phyloP scores from a whole-genome alignment of 2,113 vertebrate genomes.

The Girardinichthys multiradiatus region DNA sequence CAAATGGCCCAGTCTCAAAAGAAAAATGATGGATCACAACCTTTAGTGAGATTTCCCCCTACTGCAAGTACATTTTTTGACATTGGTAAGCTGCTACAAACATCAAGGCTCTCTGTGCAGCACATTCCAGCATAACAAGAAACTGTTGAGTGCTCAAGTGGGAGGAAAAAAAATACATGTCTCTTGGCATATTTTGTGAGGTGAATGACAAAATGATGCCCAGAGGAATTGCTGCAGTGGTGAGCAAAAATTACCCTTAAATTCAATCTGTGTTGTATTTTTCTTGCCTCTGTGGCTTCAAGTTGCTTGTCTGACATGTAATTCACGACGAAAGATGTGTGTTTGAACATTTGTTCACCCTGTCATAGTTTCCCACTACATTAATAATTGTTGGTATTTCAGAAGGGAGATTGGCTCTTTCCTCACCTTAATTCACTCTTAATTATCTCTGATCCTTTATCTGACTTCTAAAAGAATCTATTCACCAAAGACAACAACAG shows the following conservation, averaged over 20 bases:
- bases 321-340: slow-evolving; percentile 30
- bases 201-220: slow-evolving; percentile 62
- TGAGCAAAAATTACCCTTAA: slow-evolving; percentile 39
- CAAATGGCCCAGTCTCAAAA: slow-evolving; percentile 27
- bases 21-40: slow-evolving; percentile 35
- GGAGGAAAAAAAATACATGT: slow-evolving; percentile 38
- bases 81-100: slow-evolving; percentile 39
- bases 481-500: slow-evolving; percentile 52
- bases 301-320: slow-evolving; percentile 22
- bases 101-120: slow-evolving; percentile 26
- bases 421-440: slow-evolving; percentile 31
- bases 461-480: slow-evolving; percentile 42
- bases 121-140: slow-evolving; percentile 20
- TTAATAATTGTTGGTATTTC: slow-evolving; percentile 10
- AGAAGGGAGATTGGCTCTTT: slow-evolving; percentile 14
- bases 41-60: slow-evolving; percentile 26
- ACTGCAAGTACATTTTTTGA: slow-evolving; percentile 28
- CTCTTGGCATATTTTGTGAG: slow-evolving; percentile 55
- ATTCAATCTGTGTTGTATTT: slow-evolving; percentile 30
- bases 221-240: slow-evolving; percentile 36
- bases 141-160: slow-evolving; percentile 26
- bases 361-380: neutral
- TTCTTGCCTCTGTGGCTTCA: slow-evolving; percentile 14
- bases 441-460: slow-evolving; percentile 58
- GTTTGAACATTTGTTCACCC: slow-evolving; percentile 45